These are phyloP conservation scores for Chymomyza fuscimana DNA, from an alignment of 2,888 invertebrate species.

Conservation along the genomic window DNA sequence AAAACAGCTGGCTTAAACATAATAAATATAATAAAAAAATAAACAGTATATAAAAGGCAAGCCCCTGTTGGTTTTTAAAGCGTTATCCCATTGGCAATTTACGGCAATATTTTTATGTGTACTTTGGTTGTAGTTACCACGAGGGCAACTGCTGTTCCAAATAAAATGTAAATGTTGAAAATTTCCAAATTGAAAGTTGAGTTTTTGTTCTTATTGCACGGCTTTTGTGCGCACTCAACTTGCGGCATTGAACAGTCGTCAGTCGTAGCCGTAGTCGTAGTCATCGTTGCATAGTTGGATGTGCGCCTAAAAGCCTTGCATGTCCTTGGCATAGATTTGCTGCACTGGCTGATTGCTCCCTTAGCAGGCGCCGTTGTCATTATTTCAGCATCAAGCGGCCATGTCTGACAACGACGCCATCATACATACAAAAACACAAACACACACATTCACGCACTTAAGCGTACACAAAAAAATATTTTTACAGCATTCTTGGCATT, in stretches of 20 bases:
- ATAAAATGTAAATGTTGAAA: slow-evolving; percentile 58
- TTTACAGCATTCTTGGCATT: slow-evolving; percentile 39
- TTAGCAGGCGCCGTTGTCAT: slow-evolving; percentile 46
- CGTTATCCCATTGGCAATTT: slow-evolving; percentile 49
- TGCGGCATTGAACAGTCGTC: neutral
- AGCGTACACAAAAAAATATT: slow-evolving; percentile 12
- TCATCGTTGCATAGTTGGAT: slow-evolving; percentile 5
- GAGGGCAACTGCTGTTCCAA: slow-evolving; percentile 53
- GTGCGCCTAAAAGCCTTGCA: slow-evolving; percentile 18
- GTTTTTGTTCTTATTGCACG: slow-evolving; percentile 5
- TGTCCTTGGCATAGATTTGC: slow-evolving; percentile 67
- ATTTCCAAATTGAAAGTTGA: slow-evolving; percentile 36
- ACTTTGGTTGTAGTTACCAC: neutral
- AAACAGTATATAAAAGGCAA: slow-evolving; percentile 7
- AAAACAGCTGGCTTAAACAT: slow-evolving; percentile 50
- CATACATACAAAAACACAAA: neutral
- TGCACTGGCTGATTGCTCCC: slow-evolving; percentile 58
- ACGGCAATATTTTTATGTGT: slow-evolving; percentile 28
- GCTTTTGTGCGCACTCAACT: neutral
- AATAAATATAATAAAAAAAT: slow-evolving; percentile 36
- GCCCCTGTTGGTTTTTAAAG: slow-evolving; percentile 36
- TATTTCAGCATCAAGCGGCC: slow-evolving; percentile 44
- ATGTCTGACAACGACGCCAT: slow-evolving; percentile 4
- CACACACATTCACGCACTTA: slow-evolving; percentile 2
- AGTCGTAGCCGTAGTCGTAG: neutral